These are phyloP conservation scores for Glaucidium brasilianum DNA, from an alignment of 2,113 vertebrate species.

Conservation along the genomic window DNA sequence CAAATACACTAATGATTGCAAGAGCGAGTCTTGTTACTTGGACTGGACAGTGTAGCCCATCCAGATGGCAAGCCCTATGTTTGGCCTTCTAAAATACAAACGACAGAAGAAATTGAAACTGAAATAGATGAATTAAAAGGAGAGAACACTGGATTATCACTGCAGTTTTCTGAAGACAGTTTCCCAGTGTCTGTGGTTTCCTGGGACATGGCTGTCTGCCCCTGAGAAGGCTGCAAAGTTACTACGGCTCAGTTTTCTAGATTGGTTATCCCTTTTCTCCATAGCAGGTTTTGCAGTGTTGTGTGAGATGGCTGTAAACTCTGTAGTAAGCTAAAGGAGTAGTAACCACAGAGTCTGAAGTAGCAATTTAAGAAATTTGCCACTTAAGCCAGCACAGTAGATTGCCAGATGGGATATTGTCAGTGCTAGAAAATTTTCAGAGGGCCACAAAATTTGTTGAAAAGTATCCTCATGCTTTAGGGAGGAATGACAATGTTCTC, in stretches of 20 bases:
- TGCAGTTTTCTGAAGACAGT: not conserved
- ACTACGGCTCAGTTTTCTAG: accelerated
- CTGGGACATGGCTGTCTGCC: not conserved
- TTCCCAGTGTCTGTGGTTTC: not conserved
- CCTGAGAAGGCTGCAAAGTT: not conserved
- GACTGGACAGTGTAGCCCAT: not conserved
- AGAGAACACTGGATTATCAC: not conserved
- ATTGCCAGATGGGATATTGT: not conserved
- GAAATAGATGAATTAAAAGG: not conserved
- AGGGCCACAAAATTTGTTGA: not conserved
- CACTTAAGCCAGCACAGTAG: not conserved
- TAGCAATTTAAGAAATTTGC: not conserved
- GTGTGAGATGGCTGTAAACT: not conserved
- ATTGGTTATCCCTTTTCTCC: not conserved
- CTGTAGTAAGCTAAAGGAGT: not conserved
- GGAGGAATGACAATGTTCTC: not conserved
- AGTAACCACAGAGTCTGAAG: not conserved
- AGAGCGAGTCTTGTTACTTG: not conserved
- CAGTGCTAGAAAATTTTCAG: not conserved
- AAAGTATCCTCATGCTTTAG: not conserved
- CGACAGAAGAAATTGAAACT: not conserved
- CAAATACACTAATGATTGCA: not conserved
- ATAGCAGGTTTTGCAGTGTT: not conserved
- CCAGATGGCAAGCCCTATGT: accelerated
- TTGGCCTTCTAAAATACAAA: not conserved